Evolutionary conservation across 1,140 invertebrate genomes (phyloP).

Genomic region (Drosophila parvula): DNA sequence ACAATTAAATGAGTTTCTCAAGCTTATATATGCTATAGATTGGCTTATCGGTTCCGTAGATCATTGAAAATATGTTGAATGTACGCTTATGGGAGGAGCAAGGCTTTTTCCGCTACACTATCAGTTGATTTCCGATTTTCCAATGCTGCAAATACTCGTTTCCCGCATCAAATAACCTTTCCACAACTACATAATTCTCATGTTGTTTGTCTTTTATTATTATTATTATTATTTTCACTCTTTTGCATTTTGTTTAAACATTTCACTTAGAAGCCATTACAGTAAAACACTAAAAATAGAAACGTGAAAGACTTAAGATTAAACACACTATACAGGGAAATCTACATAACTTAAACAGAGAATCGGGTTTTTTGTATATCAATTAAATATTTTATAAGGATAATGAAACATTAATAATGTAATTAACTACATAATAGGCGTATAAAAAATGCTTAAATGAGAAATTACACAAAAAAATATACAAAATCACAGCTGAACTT

Average conservation of each 20-base stretch:
- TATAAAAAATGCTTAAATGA: constrained; percentile 48
- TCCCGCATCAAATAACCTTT: not conserved
- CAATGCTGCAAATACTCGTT: not conserved
- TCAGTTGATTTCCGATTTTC: constrained; percentile 54
- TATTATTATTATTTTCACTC: constrained; percentile 61
- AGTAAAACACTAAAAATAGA: constrained; percentile 44
- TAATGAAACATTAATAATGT: constrained; percentile 8
- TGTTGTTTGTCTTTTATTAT: constrained; percentile 51
- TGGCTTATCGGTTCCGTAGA: constrained; percentile 45
- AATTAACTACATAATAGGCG: constrained; percentile 61
- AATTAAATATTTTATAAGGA: constrained; percentile 16
- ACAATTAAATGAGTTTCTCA: not conserved
- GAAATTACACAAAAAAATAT: constrained; percentile 77
- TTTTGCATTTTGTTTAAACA: constrained; percentile 22
- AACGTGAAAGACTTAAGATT: constrained; percentile 56
- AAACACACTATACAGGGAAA: constrained; percentile 47
- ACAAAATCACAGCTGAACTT: constrained; percentile 83
- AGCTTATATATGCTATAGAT: constrained; percentile 54
- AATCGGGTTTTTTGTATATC: constrained; percentile 13
- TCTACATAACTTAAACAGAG: constrained; percentile 74
- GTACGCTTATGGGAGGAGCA: constrained; percentile 5
- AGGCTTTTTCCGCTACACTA: constrained; percentile 41
- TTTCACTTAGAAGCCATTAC: constrained; percentile 30
- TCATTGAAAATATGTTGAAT: constrained; percentile 42
- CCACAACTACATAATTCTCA: not conserved